Conservation (phyloP, 2,797 vertebrate genomes). For the Spinus olivaceus region DNA sequence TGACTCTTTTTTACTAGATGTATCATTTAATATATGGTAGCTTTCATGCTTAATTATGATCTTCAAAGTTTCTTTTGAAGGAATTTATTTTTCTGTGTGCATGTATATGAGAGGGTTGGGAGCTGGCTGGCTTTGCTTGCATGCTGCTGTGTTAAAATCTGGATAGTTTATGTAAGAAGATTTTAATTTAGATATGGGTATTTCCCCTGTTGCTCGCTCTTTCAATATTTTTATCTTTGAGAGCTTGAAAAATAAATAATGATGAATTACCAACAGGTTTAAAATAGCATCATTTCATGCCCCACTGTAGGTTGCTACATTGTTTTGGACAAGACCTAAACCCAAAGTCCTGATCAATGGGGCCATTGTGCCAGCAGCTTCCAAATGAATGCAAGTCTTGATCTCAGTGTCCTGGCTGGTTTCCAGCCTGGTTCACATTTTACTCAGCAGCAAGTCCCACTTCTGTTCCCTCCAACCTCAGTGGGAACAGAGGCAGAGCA, state of each 20-base stretch:
- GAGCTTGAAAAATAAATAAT: background rate
- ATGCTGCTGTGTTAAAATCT: background rate
- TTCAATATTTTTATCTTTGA: background rate
- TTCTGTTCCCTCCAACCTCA: background rate
- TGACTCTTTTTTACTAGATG: slow-evolving; percentile 50
- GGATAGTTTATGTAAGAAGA: background rate
- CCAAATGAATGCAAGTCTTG: slow-evolving; percentile 30
- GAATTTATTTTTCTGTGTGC: slow-evolving; percentile 20
- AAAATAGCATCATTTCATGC: background rate
- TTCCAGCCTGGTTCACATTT: slow-evolving; percentile 43
- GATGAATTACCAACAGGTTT: background rate
- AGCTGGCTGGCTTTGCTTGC: background rate
- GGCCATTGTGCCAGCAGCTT: slow-evolving; percentile 26
- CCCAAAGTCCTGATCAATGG: slow-evolving; percentile 11
- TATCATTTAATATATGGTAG: slow-evolving; percentile 59
- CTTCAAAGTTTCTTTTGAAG: slow-evolving; percentile 54
- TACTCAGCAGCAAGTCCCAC: slow-evolving; percentile 13
- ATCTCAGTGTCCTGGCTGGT: background rate
- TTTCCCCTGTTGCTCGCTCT: background rate
- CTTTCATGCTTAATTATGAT: slow-evolving; percentile 55
- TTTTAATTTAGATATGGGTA: background rate
- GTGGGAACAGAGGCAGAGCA: background rate
- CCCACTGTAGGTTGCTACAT: background rate
- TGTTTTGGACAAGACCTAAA: slow-evolving; percentile 11
- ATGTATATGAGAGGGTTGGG: background rate